Evolutionary conservation across 2,888 invertebrate species (phyloP), one percentile per base, ranked within the genome.

Genomic region (Drosophila flavopinicola): DNA sequence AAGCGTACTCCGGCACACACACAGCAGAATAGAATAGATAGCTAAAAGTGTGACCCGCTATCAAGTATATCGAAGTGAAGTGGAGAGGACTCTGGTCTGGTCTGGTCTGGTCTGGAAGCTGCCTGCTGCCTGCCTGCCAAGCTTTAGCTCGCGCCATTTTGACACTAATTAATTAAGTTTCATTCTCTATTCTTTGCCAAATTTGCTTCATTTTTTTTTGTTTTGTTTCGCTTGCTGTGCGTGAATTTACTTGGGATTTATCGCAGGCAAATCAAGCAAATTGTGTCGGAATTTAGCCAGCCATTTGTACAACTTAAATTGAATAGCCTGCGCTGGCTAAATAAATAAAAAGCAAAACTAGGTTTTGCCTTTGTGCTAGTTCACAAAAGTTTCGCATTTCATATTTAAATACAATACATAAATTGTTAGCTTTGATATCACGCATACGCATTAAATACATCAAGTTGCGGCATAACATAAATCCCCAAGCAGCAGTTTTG

Each of bases 121-220:
- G 51, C 13, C 33, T 11, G 24, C 17, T 24, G 24, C 24, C 13
- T 45, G 27, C 13, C 13, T 41, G 25, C 30, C 38, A 13, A 29
- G 54, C 64, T 23, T 25, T 11, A 58, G 53, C 77, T 60, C 49
- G 67, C 70, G 53, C 69, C 71, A 75, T 78, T 79, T 83, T 84
- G 85, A 86, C 87, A 71, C 69, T 87, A 83, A 83, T 83, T 83
- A 83, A 83, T 83, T 85, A 75, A 75, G 78, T 85, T 78, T 75
- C 56, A 75, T 69, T 65, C 59, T 23, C 48, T 37, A 35, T 35
- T 38, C 35, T 29, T 32, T 44, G 15, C 15, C 25, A 25, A 32
- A 13, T 24, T 57, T 33, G 38, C 17, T 20, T 4, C 24, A 35
- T 37, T 27, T 32, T 25, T 13, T 58, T 44, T 58, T n/a, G n/a